Percentiles rank a stretch among this genome's conserved stretches.
Conservation (phyloP, 92 coral and sea anemone species). For the Metridium senile region DNA sequence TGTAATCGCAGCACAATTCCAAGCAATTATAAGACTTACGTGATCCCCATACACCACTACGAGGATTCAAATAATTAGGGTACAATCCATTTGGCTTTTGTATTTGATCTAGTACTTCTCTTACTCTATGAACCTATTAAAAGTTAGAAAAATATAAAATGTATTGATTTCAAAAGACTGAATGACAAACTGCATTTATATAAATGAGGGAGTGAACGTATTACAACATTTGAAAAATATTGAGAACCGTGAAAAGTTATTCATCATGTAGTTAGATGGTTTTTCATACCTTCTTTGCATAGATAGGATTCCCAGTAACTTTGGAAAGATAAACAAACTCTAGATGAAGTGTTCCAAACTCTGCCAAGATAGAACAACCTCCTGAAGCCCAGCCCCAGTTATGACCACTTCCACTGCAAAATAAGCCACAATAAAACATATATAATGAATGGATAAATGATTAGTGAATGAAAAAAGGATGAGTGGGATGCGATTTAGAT, state of each 20-base stretch:
- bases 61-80: constrained; percentile 90
- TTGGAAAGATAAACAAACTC: constrained; percentile 95
- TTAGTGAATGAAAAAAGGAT: too few species aligned
- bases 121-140: constrained; percentile 70
- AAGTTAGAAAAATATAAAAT: not conserved
- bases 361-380: constrained; percentile 95
- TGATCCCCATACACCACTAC: constrained; percentile 96
- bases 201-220: not conserved
- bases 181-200: not conserved
- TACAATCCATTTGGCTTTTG: constrained; percentile 91
- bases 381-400: constrained; percentile 99
- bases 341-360: constrained; percentile 92
- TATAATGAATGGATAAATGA: not conserved
- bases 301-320: constrained; percentile 83
- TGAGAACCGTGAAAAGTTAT: too few species aligned
- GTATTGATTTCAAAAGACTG: not conserved
- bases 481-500: too few species aligned
- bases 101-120: constrained; percentile 84
- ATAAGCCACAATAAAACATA: too few species aligned
- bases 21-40: constrained; percentile 90
- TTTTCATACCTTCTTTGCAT: constrained; percentile 88
- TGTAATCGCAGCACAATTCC: too few species aligned
- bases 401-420: constrained; percentile 91
- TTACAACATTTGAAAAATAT: not conserved
- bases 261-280: too few species aligned